Evolutionary conservation across 2,113 vertebrate species (phyloP).

Genomic region (Catagonus wagneri): DNA sequence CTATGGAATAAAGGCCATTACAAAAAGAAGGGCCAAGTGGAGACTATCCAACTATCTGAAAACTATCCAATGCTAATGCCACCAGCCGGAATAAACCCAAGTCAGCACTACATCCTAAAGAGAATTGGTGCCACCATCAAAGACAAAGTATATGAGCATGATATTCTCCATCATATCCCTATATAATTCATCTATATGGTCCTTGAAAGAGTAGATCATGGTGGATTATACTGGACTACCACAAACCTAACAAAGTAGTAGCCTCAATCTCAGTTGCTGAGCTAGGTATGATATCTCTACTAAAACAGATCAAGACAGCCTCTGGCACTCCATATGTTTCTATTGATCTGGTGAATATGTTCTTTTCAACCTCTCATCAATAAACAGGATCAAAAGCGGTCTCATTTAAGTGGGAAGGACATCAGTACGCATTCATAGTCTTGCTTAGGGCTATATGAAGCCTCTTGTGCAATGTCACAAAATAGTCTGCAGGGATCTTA

Average conservation of each 20-base stretch:
- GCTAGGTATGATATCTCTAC: slow-evolving; percentile 16
- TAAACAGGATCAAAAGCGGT: slow-evolving; percentile 71
- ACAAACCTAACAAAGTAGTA: not conserved
- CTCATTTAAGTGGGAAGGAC: slow-evolving; percentile 65
- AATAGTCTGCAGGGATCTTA: slow-evolving; percentile 43
- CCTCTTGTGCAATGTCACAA: slow-evolving; percentile 53
- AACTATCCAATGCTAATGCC: not conserved
- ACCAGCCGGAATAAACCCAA: not conserved
- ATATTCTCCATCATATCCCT: not conserved
- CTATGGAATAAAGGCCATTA: not conserved
- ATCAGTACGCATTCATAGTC: slow-evolving; percentile 33
- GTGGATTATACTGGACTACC: not conserved
- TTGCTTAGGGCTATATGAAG: slow-evolving; percentile 66
- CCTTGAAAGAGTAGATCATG: not conserved
- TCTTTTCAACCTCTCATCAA: slow-evolving; percentile 68
- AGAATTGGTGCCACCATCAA: not conserved
- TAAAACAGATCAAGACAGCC: slow-evolving; percentile 65
- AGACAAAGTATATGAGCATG: not conserved
- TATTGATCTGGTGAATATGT: slow-evolving; percentile 68
- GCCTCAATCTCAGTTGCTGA: slow-evolving; percentile 15
- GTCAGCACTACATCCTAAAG: not conserved
- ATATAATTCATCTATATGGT: not conserved
- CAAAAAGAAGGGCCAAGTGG: not conserved
- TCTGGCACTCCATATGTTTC: slow-evolving; percentile 59
- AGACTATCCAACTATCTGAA: not conserved